These are phyloP conservation scores for Pseudorectes ferrugineus DNA, from an alignment of 2,113 vertebrate species.

Conservation along the genomic window DNA sequence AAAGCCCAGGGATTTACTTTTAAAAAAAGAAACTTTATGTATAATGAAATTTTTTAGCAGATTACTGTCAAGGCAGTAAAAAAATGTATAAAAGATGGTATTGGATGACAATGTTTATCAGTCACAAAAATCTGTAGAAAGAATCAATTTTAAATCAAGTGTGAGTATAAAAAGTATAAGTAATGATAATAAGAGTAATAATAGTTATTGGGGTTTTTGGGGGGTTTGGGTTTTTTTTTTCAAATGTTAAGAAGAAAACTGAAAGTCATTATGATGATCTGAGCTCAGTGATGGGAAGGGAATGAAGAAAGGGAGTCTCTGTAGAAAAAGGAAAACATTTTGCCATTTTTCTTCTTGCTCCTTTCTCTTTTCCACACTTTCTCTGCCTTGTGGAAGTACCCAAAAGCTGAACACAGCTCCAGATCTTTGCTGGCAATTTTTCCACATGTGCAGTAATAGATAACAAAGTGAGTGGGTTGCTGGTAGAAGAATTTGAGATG, in stretches of 20 bases:
- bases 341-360: neutral
- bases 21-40: accelerated
- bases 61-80: neutral
- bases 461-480: neutral
- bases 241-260: accelerated
- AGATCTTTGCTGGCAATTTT: neutral
- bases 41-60: neutral
- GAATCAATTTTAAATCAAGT: neutral
- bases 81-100: neutral
- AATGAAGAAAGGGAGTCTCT: neutral
- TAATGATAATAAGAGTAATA: too few relatives aligned
- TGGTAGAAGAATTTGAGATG: neutral
- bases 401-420: neutral
- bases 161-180: neutral
- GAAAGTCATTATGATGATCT: accelerated
- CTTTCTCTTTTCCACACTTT: neutral
- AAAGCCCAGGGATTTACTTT: neutral
- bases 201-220: too few relatives aligned
- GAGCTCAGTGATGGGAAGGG: neutral
- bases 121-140: neutral
- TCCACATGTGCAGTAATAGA: neutral
- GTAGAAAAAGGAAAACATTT: neutral
- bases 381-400: accelerated
- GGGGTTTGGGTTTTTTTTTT: neutral
- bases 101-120: neutral